Evolutionary conservation across 2,113 vertebrate genomes (phyloP).

Genomic region (Ursus arctos): DNA sequence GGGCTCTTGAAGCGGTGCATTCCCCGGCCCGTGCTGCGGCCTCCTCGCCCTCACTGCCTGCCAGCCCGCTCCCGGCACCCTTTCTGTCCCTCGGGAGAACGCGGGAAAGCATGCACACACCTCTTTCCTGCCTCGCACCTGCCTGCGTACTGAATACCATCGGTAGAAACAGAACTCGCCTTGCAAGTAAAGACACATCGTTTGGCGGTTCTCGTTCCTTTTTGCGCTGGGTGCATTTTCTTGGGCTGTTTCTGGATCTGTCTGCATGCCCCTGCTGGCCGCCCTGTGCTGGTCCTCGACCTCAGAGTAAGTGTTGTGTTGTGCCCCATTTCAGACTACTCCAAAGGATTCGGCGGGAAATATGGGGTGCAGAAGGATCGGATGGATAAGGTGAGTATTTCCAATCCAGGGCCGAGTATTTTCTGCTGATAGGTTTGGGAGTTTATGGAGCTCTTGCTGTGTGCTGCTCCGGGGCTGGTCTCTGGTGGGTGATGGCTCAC

Average conservation of each 20-base stretch:
- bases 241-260: constrained; percentile 68
- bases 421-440: fast-evolving
- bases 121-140: constrained; percentile 12
- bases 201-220: neutral
- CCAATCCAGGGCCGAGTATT: fast-evolving
- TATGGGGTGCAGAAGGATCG: constrained; percentile 97
- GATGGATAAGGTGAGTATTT: constrained; percentile 95
- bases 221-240: neutral
- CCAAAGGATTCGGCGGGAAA: constrained; percentile 97
- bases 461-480: fast-evolving
- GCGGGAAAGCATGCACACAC: constrained; percentile 69
- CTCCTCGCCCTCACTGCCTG: neutral
- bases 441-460: fast-evolving
- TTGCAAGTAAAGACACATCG: neutral
- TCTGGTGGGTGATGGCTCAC: fast-evolving
- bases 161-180: constrained; percentile 15
- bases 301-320: neutral
- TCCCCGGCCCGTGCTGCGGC: constrained; percentile 57
- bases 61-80: constrained; percentile 39
- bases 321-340: constrained; percentile 92
- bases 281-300: neutral
- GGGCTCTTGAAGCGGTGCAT: constrained; percentile 81
- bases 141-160: constrained; percentile 52
- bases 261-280: constrained; percentile 66
- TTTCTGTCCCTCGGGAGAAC: constrained; percentile 15